Conservation (phyloP, 1,140 invertebrate species). For the Drosophila miranda region DNA sequence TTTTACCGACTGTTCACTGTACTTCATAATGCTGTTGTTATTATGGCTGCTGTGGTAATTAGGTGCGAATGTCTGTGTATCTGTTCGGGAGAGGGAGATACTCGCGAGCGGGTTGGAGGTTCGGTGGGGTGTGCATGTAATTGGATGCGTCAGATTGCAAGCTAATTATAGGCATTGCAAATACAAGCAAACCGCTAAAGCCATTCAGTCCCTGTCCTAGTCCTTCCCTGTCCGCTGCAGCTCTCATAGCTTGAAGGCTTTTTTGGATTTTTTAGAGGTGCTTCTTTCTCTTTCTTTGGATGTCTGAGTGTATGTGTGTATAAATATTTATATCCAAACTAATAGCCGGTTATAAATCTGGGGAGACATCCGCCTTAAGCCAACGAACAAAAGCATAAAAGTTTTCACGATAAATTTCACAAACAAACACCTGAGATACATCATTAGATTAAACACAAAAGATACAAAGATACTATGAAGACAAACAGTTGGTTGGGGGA, state of each 20-base stretch:
- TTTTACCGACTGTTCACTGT: neutral
- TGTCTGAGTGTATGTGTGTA: constrained; percentile 3
- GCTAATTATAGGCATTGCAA: constrained; percentile 62
- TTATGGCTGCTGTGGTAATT: constrained; percentile 61
- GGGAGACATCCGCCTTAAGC: constrained; percentile 61
- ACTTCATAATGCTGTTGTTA: constrained; percentile 35
- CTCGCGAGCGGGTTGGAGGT: neutral
- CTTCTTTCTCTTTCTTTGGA: constrained; percentile 4
- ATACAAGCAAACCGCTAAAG: constrained; percentile 33
- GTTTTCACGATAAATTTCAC: constrained; percentile 81
- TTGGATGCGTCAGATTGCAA: constrained; percentile 63
- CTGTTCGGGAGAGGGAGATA: constrained; percentile 12
- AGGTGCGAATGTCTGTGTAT: constrained; percentile 56
- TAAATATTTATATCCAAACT: constrained; percentile 65
- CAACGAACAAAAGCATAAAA: constrained; percentile 70
- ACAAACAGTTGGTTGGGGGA: constrained; percentile 32
- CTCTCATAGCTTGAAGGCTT: constrained; percentile 1
- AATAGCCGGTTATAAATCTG: constrained; percentile 75
- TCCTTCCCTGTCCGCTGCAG: neutral
- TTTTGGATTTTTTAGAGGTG: constrained; percentile 10
- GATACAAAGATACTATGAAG: constrained; percentile 53
- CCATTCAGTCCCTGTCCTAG: constrained; percentile 6
- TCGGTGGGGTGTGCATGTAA: constrained; percentile 34
- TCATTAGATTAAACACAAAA: constrained; percentile 79
- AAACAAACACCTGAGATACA: constrained; percentile 81